Conservation (phyloP, 2,888 invertebrate species). For the Netelia inedita region DNA sequence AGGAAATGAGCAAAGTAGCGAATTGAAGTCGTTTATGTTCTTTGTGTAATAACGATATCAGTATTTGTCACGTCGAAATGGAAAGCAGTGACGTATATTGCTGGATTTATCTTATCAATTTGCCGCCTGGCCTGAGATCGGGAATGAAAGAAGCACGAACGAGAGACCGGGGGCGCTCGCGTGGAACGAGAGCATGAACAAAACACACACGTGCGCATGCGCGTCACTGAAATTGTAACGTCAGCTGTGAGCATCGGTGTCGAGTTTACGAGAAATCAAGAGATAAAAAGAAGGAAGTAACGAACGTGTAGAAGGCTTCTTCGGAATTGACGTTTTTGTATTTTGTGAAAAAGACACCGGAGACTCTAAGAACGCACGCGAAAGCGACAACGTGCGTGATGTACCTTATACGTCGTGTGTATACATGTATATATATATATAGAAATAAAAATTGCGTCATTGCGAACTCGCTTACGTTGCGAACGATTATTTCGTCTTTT, state of each 20-base stretch:
- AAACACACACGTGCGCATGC: not conserved
- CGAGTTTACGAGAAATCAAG: not conserved
- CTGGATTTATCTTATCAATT: conserved; percentile 55
- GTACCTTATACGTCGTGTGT: not conserved
- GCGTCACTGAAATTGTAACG: conserved; percentile 2
- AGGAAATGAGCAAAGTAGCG: not conserved
- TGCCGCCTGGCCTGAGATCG: conserved; percentile 3
- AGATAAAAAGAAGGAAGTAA: not conserved
- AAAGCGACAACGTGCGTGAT: not conserved
- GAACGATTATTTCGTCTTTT: conserved; percentile 34
- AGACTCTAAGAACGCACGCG: not conserved
- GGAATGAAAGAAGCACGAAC: conserved; percentile 17
- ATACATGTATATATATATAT: not conserved
- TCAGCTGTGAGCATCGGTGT: conserved; percentile 3
- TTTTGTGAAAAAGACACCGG: not conserved
- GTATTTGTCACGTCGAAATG: conserved; percentile 56
- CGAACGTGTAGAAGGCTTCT: not conserved
- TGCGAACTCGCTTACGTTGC: conserved; percentile 45
- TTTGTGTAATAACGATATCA: conserved; percentile 48
- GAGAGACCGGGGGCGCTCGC: not conserved
- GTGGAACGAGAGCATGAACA: conserved; percentile 23
- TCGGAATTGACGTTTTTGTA: conserved; percentile 7
- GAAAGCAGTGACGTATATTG: conserved; percentile 36
- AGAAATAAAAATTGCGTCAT: conserved; percentile 61
- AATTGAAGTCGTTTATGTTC: conserved; percentile 15